Base-by-base conservation (phyloP, 92 coral and sea anemone genomes). In the Porites divaricata region DNA sequence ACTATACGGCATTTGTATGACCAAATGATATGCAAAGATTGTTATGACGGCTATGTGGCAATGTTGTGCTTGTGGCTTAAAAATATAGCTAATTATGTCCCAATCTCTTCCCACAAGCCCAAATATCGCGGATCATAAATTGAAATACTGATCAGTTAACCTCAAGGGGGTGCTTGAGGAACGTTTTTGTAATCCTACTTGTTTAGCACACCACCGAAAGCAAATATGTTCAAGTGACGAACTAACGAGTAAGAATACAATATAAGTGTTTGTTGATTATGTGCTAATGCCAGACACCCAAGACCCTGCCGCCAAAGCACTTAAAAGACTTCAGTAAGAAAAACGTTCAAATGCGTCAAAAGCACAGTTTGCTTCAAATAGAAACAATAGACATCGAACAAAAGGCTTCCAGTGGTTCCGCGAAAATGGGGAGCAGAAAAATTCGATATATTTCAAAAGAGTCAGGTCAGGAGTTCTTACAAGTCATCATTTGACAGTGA, bases 201-300 rank as follows among this genome's bases (percentile, higher is more conserved):
- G 81, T 67, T 85, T 61, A 58, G 25, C 69, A 68, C 84, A 70
- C 79, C 77, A 85, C 77, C 72, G 79, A 86, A 79, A 86, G 85
- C 81, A 79, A 86, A 86, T 78, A 82, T 79, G 68, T 58, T 63
- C 25, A 82, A 80, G 79, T 69, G 86, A 82, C 78, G 86, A 72
- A 45, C 79, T 72, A 41, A 25, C 75, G 71, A 62, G 6, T 45
- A 22, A 28, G 70, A 20, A 45, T 21, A 51, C 86, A 82, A 82
- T 73, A 82, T 82, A 50, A 6, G 76, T 80, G 85, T 80, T 80
- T 80, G 85, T 80, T 80, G 85, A 80, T 68, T 21, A 23, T 66
- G 62, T 49, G 59, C 83, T 22, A 51, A 78, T 16, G 74, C 28
- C 41, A 48, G 64, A 74, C 56, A 76, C 56, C 56, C 72, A 24